phyloP scores from a whole-genome alignment of 2,113 vertebrate genomes.

The Rhinolophus ferrumequinum region DNA sequence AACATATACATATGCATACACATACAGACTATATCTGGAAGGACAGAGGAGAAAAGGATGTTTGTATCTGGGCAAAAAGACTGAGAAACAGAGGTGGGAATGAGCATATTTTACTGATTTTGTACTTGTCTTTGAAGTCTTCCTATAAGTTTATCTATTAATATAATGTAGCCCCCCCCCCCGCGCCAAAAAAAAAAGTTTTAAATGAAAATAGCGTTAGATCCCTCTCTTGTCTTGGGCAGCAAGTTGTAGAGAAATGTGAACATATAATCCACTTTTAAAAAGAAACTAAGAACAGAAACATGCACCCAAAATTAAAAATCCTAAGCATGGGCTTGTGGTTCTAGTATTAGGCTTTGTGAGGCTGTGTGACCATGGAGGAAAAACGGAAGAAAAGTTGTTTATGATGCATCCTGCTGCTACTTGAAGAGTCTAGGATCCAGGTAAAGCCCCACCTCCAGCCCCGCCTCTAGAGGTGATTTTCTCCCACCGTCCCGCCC shows the following conservation, averaged over 20 bases:
- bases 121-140: background rate
- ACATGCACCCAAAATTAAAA: background rate
- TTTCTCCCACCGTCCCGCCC: background rate
- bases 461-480: no score
- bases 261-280: background rate
- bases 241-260: background rate
- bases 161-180: background rate
- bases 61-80: background rate
- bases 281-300: background rate
- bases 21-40: background rate
- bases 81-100: background rate
- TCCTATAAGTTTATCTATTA: background rate
- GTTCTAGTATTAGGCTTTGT: background rate
- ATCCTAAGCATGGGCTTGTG: background rate
- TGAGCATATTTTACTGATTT: background rate
- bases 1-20: background rate
- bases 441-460: background rate
- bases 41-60: background rate
- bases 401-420: background rate
- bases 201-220: background rate
- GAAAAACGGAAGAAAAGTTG: background rate
- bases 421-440: background rate
- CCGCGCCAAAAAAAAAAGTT: background rate
- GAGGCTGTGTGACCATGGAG: background rate
- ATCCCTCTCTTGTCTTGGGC: background rate